A percentile compares a stretch with the other conserved stretches of the same genome.
Conservation (phyloP, 2,888 invertebrate genomes). For the Orchestes rusci region DNA sequence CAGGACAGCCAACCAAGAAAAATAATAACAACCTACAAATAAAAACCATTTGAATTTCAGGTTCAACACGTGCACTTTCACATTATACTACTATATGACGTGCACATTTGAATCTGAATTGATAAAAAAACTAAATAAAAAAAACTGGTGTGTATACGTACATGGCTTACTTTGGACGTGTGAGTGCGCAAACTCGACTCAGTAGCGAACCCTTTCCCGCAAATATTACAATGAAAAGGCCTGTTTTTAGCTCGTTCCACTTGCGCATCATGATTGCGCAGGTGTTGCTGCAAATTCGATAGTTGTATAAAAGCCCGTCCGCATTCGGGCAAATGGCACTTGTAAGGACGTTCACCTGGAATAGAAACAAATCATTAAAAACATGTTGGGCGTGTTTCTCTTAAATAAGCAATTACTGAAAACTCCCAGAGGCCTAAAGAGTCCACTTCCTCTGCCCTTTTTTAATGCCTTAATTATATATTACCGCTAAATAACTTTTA, state of each 20-base stretch:
- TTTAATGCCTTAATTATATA: slow-evolving; percentile 36
- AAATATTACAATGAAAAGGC: slow-evolving; percentile 93
- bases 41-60: no score
- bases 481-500: slow-evolving; percentile 33
- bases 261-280: slow-evolving; percentile 93
- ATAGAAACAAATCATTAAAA: no score
- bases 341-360: slow-evolving; percentile 93
- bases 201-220: slow-evolving; percentile 94
- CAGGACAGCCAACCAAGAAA: slow-evolving; percentile 6
- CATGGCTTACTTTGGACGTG: slow-evolving; percentile 90
- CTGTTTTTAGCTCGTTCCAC: slow-evolving; percentile 91
- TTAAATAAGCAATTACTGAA: slow-evolving; percentile 25
- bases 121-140: slow-evolving; percentile 18
- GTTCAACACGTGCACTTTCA: not conserved
- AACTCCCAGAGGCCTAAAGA: slow-evolving; percentile 17
- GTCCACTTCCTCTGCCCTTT: slow-evolving; percentile 27
- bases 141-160: slow-evolving; percentile 43
- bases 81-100: not conserved
- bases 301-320: slow-evolving; percentile 95
- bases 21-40: slow-evolving; percentile 14
- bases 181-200: slow-evolving; percentile 93
- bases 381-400: no score
- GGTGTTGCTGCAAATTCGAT: slow-evolving; percentile 92
- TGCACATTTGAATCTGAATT: not conserved
- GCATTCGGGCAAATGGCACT: slow-evolving; percentile 93